phyloP scores from a whole-genome alignment of 2,888 invertebrate genomes.

The Cloeon dipterum region DNA sequence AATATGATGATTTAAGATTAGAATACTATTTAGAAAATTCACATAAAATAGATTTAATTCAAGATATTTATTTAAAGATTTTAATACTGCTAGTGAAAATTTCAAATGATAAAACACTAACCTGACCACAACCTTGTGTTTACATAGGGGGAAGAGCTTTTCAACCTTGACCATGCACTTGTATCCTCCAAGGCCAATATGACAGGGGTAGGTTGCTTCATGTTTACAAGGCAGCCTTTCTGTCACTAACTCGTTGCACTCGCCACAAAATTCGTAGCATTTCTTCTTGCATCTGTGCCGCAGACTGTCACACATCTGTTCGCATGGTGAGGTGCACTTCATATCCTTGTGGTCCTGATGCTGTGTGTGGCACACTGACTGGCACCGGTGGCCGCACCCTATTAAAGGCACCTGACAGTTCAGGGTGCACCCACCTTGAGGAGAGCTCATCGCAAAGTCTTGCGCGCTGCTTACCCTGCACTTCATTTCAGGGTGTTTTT shows the following conservation, averaged over 20 bases:
- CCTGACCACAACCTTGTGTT: not conserved
- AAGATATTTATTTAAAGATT: no score
- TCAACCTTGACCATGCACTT: not conserved
- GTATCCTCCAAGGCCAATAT: slow-evolving; percentile 15
- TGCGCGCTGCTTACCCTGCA: not conserved
- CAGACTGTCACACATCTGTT: slow-evolving; percentile 18
- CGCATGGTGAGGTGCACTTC: slow-evolving; percentile 24
- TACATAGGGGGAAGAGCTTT: not conserved
- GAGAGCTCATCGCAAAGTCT: slow-evolving; percentile 7
- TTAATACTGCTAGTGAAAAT: no score
- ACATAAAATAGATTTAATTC: no score
- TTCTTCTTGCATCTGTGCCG: slow-evolving; percentile 3
- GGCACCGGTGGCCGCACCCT: slow-evolving; percentile 39
- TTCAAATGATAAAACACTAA: no score
- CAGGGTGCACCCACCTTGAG: slow-evolving; percentile 34
- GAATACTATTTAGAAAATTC: no score
- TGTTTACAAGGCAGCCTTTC: slow-evolving; percentile 21
- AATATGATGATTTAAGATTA: no score
- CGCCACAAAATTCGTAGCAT: slow-evolving; percentile 4
- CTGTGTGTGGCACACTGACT: slow-evolving; percentile 30
- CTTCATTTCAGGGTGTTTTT: slow-evolving; percentile 7
- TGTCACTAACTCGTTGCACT: slow-evolving; percentile 2
- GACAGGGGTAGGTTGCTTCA: slow-evolving; percentile 20
- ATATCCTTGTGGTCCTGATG: slow-evolving; percentile 26
- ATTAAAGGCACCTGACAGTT: slow-evolving; percentile 25